A percentile compares a stretch with the other conserved stretches of the same genome.
phyloP scores from a whole-genome alignment of 2,888 invertebrate species.

The Amphimallon solstitiale region DNA sequence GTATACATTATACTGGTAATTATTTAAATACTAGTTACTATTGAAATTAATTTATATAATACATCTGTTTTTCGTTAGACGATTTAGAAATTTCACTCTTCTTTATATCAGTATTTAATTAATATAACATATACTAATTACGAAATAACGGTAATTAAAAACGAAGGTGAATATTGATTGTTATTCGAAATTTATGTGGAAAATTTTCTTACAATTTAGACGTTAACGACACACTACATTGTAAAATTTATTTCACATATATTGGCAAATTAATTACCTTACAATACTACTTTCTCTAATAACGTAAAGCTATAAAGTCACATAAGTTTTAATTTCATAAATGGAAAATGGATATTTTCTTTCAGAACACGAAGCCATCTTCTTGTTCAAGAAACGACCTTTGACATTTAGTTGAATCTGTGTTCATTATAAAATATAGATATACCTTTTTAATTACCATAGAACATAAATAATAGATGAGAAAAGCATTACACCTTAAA shows the following conservation, averaged over 20 bases:
- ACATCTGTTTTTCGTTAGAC: too few species aligned
- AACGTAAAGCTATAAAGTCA: constrained; percentile 5
- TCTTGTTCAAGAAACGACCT: not conserved
- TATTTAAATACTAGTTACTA: too few species aligned
- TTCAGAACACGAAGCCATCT: not conserved
- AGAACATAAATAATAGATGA: constrained; percentile 23
- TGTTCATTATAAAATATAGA: constrained; percentile 16
- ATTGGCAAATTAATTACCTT: constrained; percentile 1
- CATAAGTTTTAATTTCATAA: constrained; percentile 14
- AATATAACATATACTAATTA: too few species aligned
- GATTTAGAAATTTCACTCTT: too few species aligned
- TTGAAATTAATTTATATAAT: too few species aligned
- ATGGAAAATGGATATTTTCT: constrained; percentile 8
- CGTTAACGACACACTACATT: not conserved
- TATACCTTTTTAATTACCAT: constrained; percentile 28
- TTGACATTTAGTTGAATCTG: constrained; percentile 16
- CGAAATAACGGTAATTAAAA: too few species aligned
- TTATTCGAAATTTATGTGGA: not conserved
- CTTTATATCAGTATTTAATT: too few species aligned
- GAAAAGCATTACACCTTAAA: constrained; percentile 44
- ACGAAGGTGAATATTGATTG: not conserved
- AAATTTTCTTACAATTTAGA: not conserved
- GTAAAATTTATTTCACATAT: not conserved
- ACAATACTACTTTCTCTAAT: constrained; percentile 8
- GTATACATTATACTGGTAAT: too few species aligned